A percentile compares a stretch with the other conserved stretches of the same genome.
Evolutionary conservation across 2,888 invertebrate species (phyloP).

Genomic region (Nemotelus nigrinus): DNA sequence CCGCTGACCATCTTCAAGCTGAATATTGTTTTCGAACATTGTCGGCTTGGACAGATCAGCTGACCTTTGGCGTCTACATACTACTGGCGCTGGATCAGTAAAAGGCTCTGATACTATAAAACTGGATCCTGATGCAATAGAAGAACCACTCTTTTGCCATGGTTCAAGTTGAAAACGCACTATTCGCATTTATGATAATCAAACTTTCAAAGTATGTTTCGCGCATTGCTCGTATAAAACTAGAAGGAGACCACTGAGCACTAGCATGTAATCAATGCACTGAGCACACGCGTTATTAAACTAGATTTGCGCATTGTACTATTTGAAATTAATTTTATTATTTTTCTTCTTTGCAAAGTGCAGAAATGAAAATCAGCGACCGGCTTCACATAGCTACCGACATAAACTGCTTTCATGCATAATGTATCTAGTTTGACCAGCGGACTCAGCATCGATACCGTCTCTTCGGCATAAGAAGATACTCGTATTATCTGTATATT

Average conservation of each 20-base stretch:
- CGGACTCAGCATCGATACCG: not conserved
- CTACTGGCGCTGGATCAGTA: constrained; percentile 60
- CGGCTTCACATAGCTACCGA: constrained; percentile 28
- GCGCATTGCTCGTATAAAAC: constrained; percentile 8
- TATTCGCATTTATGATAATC: constrained; percentile 60
- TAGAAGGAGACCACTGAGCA: not conserved
- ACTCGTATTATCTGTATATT: not conserved
- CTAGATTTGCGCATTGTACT: too few species aligned
- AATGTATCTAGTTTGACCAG: constrained; percentile 15
- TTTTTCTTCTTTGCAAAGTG: constrained; percentile 23
- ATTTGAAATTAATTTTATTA: too few species aligned
- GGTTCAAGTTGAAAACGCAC: constrained; percentile 65
- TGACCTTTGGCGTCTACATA: constrained; percentile 61
- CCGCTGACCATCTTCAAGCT: constrained; percentile 49
- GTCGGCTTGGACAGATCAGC: constrained; percentile 56
- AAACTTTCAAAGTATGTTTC: not conserved
- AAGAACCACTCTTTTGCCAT: constrained; percentile 63
- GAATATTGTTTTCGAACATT: constrained; percentile 29
- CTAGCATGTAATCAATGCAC: not conserved
- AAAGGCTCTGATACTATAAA: constrained; percentile 60
- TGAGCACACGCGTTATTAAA: not conserved
- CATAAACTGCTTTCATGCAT: constrained; percentile 21
- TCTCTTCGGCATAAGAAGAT: not conserved
- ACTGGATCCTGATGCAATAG: constrained; percentile 59
- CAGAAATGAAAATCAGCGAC: constrained; percentile 32